Evolutionary conservation across 2,797 vertebrate genomes (phyloP).

Genomic region (Cuniculus paca): DNA sequence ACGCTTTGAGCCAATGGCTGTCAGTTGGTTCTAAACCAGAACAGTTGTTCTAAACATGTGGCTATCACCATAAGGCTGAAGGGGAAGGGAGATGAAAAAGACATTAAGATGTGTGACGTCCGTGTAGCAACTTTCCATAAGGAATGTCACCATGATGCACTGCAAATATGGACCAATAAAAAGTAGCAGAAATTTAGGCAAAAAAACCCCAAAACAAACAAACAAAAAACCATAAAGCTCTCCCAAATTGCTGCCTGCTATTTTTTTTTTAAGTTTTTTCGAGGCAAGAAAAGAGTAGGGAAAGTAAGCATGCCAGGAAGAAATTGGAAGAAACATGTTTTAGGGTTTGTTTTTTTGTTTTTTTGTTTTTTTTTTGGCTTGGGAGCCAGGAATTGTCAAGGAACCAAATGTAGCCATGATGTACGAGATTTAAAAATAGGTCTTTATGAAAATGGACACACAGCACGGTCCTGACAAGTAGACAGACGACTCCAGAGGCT

Average conservation of each 20-base stretch:
- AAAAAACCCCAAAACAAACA: no score
- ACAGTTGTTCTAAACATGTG: slow-evolving; percentile 11
- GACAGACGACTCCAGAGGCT: not conserved
- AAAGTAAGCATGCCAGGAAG: slow-evolving; percentile 61
- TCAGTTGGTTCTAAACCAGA: not conserved
- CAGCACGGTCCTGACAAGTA: not conserved
- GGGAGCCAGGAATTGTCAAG: slow-evolving; percentile 69
- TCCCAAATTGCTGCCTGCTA: not conserved
- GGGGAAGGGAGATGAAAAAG: no score
- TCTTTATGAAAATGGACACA: slow-evolving; percentile 42
- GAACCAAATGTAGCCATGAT: slow-evolving; percentile 43
- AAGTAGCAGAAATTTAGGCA: no score
- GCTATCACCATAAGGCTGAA: slow-evolving; percentile 15
- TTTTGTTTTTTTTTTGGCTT: not conserved
- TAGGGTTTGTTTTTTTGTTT: not conserved
- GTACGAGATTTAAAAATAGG: slow-evolving; percentile 16
- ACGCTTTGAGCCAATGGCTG: not conserved
- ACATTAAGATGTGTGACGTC: no score
- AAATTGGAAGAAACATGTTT: slow-evolving; percentile 42
- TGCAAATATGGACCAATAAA: no score
- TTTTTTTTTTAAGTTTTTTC: not conserved
- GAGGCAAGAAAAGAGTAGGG: not conserved
- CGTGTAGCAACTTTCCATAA: no score
- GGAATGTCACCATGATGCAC: no score
- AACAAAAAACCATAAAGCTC: slow-evolving; percentile 24